These are phyloP conservation scores for Platyrinchus mystaceus DNA, from an alignment of 2,797 vertebrate species.

Conservation along the genomic window DNA sequence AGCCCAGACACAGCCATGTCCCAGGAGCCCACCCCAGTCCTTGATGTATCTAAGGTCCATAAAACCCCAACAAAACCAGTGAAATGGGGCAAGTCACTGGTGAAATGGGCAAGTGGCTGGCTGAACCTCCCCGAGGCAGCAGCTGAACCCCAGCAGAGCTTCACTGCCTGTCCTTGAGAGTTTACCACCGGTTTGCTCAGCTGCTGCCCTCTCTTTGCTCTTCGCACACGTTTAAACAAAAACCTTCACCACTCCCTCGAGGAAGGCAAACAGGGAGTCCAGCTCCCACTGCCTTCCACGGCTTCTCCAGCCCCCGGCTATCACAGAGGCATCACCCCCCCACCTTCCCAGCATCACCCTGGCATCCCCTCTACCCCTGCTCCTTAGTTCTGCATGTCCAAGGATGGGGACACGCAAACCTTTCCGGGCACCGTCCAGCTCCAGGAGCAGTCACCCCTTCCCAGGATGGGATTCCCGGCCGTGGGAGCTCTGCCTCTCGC, in stretches of 20 bases:
- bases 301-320: background rate
- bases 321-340: background rate
- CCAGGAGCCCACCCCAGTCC: background rate
- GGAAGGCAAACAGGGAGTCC: slow-evolving; percentile 33
- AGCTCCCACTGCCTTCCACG: background rate
- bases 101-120: background rate
- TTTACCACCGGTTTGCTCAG: slow-evolving; percentile 47
- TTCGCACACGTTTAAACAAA: slow-evolving; percentile 14
- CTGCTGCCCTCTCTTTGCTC: slow-evolving; percentile 55
- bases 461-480: background rate
- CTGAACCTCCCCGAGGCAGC: accelerated
- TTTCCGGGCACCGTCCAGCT: accelerated
- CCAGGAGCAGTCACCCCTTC: background rate
- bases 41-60: background rate
- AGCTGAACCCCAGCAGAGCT: background rate
- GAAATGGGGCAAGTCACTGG: background rate
- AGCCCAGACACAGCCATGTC: background rate
- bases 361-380: background rate
- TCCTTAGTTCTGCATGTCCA: background rate
- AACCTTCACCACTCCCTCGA: slow-evolving; percentile 19
- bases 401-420: background rate
- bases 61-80: background rate
- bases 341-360: background rate
- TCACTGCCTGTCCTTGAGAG: background rate
- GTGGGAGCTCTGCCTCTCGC: background rate